Conservation (phyloP, 1,140 invertebrate genomes). For the Brachionus angularis region DNA sequence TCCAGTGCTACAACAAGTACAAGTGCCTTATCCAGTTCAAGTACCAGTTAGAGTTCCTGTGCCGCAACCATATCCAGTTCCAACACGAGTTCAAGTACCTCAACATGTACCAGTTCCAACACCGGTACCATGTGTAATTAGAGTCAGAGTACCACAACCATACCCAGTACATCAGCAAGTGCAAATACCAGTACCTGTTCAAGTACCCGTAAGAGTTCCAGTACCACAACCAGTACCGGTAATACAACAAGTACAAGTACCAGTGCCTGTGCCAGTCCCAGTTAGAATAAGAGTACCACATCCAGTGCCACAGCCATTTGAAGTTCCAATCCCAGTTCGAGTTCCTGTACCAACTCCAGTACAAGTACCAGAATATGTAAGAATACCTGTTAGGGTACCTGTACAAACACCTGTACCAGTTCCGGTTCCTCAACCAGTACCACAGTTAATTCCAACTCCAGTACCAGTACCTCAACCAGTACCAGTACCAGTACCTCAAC, state of each 20-base stretch:
- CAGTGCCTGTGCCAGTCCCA: neutral
- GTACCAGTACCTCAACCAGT: too few species aligned
- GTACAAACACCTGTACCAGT: too few species aligned
- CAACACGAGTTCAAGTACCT: neutral
- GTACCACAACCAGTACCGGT: neutral
- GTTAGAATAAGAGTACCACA: neutral
- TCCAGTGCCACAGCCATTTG: neutral
- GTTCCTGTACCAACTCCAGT: too few species aligned
- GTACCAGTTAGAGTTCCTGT: neutral
- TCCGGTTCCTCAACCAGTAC: too few species aligned
- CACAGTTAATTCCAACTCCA: too few species aligned
- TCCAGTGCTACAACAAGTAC: neutral
- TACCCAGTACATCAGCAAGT: too few species aligned
- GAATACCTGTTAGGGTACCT: too few species aligned
- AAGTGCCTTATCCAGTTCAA: neutral
- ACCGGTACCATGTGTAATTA: neutral
- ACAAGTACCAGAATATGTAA: too few species aligned
- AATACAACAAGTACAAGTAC: neutral
- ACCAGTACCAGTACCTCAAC: too few species aligned
- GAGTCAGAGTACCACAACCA: neutral
- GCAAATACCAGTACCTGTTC: neutral
- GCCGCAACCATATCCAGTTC: neutral
- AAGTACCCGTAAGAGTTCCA: neutral
- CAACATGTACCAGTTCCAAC: neutral
- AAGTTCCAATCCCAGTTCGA: neutral